Evolutionary conservation across 1,140 invertebrate species (phyloP), one percentile per base, ranked within the genome.

Genomic region (Papilio dardanus): DNA sequence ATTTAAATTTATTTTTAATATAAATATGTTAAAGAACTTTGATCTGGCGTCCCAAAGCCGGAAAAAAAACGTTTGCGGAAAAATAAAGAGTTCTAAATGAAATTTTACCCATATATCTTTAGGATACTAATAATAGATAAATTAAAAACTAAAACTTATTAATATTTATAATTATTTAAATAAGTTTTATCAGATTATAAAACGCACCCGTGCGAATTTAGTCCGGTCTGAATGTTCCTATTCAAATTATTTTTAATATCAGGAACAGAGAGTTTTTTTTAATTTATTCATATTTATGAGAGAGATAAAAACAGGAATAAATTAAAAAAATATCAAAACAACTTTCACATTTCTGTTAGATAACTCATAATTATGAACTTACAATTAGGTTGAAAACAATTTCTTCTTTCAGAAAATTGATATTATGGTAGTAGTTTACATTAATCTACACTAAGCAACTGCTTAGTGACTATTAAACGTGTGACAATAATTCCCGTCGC

Each of bases 151-250:
- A 58, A 58, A 58, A 28, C 8, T 0, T 14, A 58, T 58, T 24
- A 58, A 58, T 58, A 58, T 58, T 58, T 58, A 58, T 58, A 58
- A 58, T 58, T 21, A 58, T 58, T 58, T 24, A 24, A 58, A 58
- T 58, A 24, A 58, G 10, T 58, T 58, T 58, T 24, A 58, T 28
- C 50, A 58, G 50, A 58, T 58, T 58, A 24, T 58, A 58, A 58
- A 58, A 58, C 16, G 50, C 50, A 58, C 19, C 21, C 7, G 50
- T 58, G 50, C 21, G 50, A 58, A 58, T 24, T 58, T 24, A 21
- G 50, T 58, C 21, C 50, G 50, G 50, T 58, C 50, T 24, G 46
- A 3, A 21, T 50, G n/a, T 50, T 50, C n/a, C 10, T 50, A 19
- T 7, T 50, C 5, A 50, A 50, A 50, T 50, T 24, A 3, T 19